These are phyloP conservation scores for Diaprepes abbreviatus DNA, from an alignment of 2,888 invertebrate species.

Conservation along the genomic window DNA sequence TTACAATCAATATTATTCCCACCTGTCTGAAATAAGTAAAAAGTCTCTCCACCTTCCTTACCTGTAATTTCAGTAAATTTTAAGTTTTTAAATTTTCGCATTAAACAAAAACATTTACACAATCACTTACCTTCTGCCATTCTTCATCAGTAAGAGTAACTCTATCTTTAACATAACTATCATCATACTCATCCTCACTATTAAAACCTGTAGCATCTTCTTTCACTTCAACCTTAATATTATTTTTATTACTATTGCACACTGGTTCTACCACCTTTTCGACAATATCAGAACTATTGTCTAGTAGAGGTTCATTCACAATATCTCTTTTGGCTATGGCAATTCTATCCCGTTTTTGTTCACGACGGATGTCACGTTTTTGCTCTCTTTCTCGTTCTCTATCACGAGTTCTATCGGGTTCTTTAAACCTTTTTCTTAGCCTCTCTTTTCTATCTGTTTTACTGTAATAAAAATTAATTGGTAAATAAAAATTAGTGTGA, in stretches of 20 bases:
- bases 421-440: constrained; percentile 64
- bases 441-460: constrained; percentile 63
- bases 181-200: constrained; percentile 67
- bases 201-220: constrained; percentile 67
- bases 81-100: too few relatives aligned
- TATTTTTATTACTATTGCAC: constrained; percentile 58
- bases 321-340: constrained; percentile 61
- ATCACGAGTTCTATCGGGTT: constrained; percentile 60
- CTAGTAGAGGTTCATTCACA: constrained; percentile 59
- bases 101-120: too few relatives aligned
- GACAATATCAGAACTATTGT: constrained; percentile 54
- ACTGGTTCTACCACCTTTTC: constrained; percentile 58
- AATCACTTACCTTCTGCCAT: constrained; percentile 63
- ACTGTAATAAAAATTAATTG: constrained; percentile 41
- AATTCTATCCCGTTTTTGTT: constrained; percentile 60
- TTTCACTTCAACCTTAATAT: constrained; percentile 54
- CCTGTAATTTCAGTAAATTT: too few relatives aligned
- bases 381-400: constrained; percentile 63
- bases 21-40: too few relatives aligned
- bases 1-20: too few relatives aligned
- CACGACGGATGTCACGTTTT: constrained; percentile 61
- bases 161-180: constrained; percentile 56
- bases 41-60: too few relatives aligned
- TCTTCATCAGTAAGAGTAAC: constrained; percentile 65
- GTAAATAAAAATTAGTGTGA: too few relatives aligned